These are phyloP conservation scores for Nephrotoma guestfalica DNA, from an alignment of 2,888 invertebrate species.

Conservation along the genomic window DNA sequence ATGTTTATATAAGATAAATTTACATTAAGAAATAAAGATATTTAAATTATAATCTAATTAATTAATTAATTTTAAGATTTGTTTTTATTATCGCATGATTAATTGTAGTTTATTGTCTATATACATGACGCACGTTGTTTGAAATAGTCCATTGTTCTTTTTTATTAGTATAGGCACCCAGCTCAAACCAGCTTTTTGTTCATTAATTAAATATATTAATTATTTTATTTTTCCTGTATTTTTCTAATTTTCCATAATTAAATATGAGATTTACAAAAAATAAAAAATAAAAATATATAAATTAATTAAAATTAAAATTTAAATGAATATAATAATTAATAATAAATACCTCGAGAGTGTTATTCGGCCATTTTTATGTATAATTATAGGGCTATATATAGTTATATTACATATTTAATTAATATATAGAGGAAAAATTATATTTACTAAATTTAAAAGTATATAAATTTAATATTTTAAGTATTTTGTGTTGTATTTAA, in stretches of 20 bases:
- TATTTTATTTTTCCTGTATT: neutral
- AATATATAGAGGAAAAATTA: too few relatives aligned
- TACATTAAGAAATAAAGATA: neutral
- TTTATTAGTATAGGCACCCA: conserved; percentile 29
- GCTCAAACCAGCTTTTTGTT: conserved; percentile 33
- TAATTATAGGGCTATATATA: too few relatives aligned
- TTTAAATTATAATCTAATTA: neutral
- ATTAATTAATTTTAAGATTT: neutral
- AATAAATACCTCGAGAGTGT: neutral
- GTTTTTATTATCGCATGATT: neutral
- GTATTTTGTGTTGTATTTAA: neutral
- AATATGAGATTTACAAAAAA: neutral
- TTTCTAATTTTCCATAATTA: neutral
- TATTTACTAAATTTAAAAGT: too few relatives aligned
- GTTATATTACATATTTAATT: too few relatives aligned
- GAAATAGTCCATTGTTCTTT: neutral
- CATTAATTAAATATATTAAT: neutral
- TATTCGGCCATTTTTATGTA: neutral
- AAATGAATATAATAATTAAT: neutral
- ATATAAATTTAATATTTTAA: neutral
- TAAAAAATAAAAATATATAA: neutral
- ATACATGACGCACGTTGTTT: neutral
- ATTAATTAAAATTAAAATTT: neutral
- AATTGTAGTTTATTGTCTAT: neutral
- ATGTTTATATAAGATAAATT: neutral